Conservation (phyloP, 2,113 vertebrate species). For the Oncorhynchus gorbuscha region DNA sequence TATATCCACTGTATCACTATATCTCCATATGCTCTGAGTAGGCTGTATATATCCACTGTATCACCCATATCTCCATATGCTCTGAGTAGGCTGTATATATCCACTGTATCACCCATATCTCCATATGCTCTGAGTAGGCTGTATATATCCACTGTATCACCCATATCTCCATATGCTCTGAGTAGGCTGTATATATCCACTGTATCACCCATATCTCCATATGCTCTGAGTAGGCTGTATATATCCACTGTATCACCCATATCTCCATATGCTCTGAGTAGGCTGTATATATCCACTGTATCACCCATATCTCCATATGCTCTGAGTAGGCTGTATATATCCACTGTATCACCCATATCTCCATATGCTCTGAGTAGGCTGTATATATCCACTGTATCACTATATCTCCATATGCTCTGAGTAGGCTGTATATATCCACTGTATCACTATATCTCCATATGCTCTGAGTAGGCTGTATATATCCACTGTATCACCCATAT, state of each 20-base stretch:
- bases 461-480: constrained; percentile 12
- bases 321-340: constrained; percentile 9
- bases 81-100: constrained; percentile 9
- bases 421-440: too few relatives aligned
- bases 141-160: not conserved
- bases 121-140: constrained; percentile 34
- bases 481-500: not conserved
- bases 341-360: constrained; percentile 10
- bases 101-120: constrained; percentile 12
- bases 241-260: not conserved
- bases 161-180: constrained; percentile 43
- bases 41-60: not conserved
- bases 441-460: constrained; percentile 37
- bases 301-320: constrained; percentile 41
- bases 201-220: constrained; percentile 29
- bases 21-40: constrained; percentile 41
- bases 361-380: constrained; percentile 34
- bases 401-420: too few relatives aligned
- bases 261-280: constrained; percentile 25
- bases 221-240: constrained; percentile 23
- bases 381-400: not conserved
- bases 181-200: constrained; percentile 6
- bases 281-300: not conserved
- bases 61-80: constrained; percentile 40
- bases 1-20: not conserved